These are phyloP conservation scores for Gonioctena quinquepunctata DNA, from an alignment of 1,140 invertebrate genomes.

Conservation along the genomic window DNA sequence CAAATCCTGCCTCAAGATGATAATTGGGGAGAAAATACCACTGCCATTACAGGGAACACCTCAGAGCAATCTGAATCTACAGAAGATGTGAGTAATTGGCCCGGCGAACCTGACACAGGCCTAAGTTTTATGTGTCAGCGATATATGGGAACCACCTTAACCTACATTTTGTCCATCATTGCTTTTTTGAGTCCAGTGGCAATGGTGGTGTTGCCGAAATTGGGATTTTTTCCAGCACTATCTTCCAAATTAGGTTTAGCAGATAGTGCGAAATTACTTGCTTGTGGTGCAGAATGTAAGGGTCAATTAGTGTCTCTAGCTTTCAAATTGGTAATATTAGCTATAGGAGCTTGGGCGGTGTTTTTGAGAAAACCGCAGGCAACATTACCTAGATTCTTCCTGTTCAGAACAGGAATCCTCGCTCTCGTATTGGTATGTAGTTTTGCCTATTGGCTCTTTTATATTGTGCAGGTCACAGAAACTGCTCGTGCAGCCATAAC, in stretches of 20 bases:
- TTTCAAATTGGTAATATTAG: slow-evolving; percentile 90
- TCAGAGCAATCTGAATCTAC: slow-evolving; percentile 93
- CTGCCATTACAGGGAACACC: slow-evolving; percentile 94
- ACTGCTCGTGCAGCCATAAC: slow-evolving; percentile 76
- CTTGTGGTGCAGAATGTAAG: slow-evolving; percentile 79
- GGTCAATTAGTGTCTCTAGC: slow-evolving; percentile 88
- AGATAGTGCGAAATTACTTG: slow-evolving; percentile 61
- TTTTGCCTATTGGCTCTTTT: slow-evolving; percentile 97
- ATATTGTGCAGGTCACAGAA: slow-evolving; percentile 86
- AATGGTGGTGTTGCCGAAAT: slow-evolving; percentile 92
- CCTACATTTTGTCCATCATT: slow-evolving; percentile 74
- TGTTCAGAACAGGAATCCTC: slow-evolving; percentile 86
- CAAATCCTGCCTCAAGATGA: slow-evolving; percentile 93
- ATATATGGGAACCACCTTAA: slow-evolving; percentile 77
- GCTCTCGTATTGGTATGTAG: slow-evolving; percentile 89
- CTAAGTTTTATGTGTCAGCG: slow-evolving; percentile 76
- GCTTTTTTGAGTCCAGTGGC: slow-evolving; percentile 90
- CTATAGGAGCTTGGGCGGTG: slow-evolving; percentile 89
- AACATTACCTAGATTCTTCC: slow-evolving; percentile 91
- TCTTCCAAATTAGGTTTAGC: slow-evolving; percentile 61
- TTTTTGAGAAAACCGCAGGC: slow-evolving; percentile 76
- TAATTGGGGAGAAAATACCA: slow-evolving; percentile 98
- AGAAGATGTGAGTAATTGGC: slow-evolving; percentile 84
- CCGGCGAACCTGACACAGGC: slow-evolving; percentile 72
- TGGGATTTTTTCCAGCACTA: slow-evolving; percentile 74